Base-by-base conservation (phyloP, 53 echinoderm and acorn worm species). In the Arbacia lixula region DNA sequence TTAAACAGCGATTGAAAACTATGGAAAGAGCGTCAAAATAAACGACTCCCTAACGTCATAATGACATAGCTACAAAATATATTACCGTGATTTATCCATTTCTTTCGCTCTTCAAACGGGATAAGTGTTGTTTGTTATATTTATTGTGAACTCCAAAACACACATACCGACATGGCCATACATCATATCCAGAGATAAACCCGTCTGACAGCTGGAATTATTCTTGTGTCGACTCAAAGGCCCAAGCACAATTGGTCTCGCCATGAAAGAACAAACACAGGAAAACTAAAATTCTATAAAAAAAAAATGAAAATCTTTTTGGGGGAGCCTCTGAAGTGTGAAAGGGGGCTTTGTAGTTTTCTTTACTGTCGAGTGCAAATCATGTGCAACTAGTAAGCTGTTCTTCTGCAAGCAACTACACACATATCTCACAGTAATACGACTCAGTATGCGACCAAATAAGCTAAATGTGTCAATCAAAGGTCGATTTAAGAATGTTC, bases 381-480 rank as follows among this genome's bases (percentile, higher is more conserved):
- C 69, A 69, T 42, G 40, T 69, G 69, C 43, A 42, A 42, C 69
- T n/a, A n/a, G n/a, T n/a, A n/a, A n/a, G n/a, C n/a, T n/a, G n/a
- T n/a, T n/a, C n/a, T n/a, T n/a, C n/a, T n/a, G n/a, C n/a, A n/a
- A n/a, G n/a, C n/a, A n/a, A n/a, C n/a, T n/a, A n/a, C n/a, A n/a
- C n/a, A n/a, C n/a, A n/a, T n/a, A n/a, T n/a, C n/a, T n/a, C n/a
- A n/a, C n/a, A n/a, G n/a, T n/a, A n/a, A n/a, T n/a, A n/a, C n/a
- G n/a, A n/a, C n/a, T n/a, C n/a, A n/a, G n/a, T n/a, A n/a, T n/a
- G n/a, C n/a, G n/a, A n/a, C n/a, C n/a, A n/a, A n/a, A n/a, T n/a
- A n/a, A n/a, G n/a, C n/a, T n/a, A n/a, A n/a, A n/a, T n/a, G n/a
- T n/a, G n/a, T n/a, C n/a, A n/a, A n/a, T n/a, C n/a, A n/a, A n/a